Evolutionary conservation across 30 jellyfish, hydroid and myxozoan species (phyloP), one percentile per base, ranked within the genome.

Genomic region (Hydractinia echinata): DNA sequence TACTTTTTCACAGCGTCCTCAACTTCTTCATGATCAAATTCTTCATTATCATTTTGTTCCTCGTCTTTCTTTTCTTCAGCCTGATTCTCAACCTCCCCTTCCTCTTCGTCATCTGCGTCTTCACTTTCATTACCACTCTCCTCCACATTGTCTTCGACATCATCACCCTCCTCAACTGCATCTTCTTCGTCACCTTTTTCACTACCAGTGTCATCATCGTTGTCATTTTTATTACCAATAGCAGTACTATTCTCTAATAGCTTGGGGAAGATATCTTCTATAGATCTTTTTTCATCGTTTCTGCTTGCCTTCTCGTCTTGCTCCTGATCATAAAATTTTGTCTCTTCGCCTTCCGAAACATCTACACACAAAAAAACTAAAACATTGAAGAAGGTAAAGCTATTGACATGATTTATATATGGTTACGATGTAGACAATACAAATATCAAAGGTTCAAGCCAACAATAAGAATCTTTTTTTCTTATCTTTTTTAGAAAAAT

Each of bases 21-120:
- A 39, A 68, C 85, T 8, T 72, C 89, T 4, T 67, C 90, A 62
- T n/a, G 67, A 1, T 84, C 90, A 54, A 73, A 70, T 10, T 77
- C 81, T 4, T 19, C 92, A 52, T 88, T 91, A 9, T 13, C 77
- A 18, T 68, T 85, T 30, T 51, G 52, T 15, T 10, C 81, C 48
- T 20, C 84, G 39, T n/a, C 88, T 66, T 54, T 76, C 48, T 81
- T 81, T 44, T n/a, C 76, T 52, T 62, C 83, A 50, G 21, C 56
- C 10, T 56, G 86, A 55, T 72, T 76, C 7, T 54, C 60, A 4
- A 44, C 18, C 39, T 53, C 83, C 51, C 30, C 87, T 44, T 48
- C 83, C 49, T 55, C 54, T 10, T 44, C 55, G 14, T 53, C 11
- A 10, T 7, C 76, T 20, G 53, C 19, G 13, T 71, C n/a, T 11